phyloP scores from a whole-genome alignment of 2,797 vertebrate species.

The Myiotriccus ornatus region DNA sequence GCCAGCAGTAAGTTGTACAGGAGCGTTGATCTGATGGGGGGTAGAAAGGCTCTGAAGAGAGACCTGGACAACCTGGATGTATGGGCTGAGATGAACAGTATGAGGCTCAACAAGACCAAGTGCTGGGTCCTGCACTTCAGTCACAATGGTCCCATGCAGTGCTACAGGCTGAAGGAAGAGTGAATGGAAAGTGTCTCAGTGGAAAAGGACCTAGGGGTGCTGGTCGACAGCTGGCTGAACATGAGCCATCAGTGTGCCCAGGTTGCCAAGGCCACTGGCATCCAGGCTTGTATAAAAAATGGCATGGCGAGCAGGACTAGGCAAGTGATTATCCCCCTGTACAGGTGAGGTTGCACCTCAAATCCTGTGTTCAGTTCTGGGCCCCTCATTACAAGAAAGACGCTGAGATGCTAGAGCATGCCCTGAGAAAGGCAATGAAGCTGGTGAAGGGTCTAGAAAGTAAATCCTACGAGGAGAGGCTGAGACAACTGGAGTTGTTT shows the following conservation, averaged over 20 bases:
- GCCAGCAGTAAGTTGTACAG: neutral
- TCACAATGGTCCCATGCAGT: too few relatives aligned
- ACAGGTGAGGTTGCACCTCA: neutral
- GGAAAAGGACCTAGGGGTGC: neutral
- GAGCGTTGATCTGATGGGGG: neutral
- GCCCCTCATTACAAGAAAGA: neutral
- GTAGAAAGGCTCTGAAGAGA: neutral
- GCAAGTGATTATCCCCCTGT: neutral
- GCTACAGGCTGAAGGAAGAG: neutral
- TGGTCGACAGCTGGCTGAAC: neutral
- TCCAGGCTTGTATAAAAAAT: neutral
- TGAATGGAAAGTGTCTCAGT: neutral
- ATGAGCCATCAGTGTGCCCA: neutral
- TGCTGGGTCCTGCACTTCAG: neutral
- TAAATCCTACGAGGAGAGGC: rapidly evolving
- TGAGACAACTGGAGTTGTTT: neutral
- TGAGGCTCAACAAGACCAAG: neutral
- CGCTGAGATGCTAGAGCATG: rapidly evolving
- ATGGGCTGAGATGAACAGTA: neutral
- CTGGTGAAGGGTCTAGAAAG: neutral
- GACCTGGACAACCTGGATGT: too few relatives aligned
- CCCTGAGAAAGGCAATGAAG: neutral
- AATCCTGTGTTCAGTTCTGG: neutral
- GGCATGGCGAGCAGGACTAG: rapidly evolving
- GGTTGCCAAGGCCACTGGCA: neutral